Evolutionary conservation across 2,888 invertebrate genomes (phyloP), one percentile per base, ranked within the genome.

Genomic region (Dolichopus griseipennis): DNA sequence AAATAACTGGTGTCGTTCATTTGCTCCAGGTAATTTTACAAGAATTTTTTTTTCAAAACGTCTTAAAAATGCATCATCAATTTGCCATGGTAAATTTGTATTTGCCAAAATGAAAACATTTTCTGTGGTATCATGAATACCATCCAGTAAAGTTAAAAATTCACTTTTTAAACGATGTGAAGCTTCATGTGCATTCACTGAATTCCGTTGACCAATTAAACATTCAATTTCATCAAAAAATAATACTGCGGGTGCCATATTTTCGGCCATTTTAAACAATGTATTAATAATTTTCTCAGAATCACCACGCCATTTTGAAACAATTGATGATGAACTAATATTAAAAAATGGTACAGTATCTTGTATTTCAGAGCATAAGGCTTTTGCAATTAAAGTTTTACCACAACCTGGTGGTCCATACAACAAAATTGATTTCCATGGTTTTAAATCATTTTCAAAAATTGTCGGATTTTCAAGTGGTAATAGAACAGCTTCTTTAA

Each of bases 301-400:
- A 74, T 97, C 97, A 0, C 97, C 97, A 41, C 96, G 84, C 96
- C 96, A 97, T 81, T 97, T 97, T 75, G 93, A 94, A n/a, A 95
- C 87, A 64, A 97, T 86, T 3, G 91, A 89, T 75, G 95, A 93
- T 70, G 93, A 90, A 2, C 93, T 90, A 18, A 97, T 88, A 77
- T 95, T 96, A 79, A 97, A 95, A 82, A 97, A 95, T 0, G 92
- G 92, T 70, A 87, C 85, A 83, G 86, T 75, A 78, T 81, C 72
- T 3, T 76, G 74, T 71, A 91, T 90, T 81, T 95, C 93, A 1
- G 89, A 86, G 6, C 95, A 95, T 1, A 93, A 87, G 0, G 94
- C 93, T 79, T 91, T 91, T 0, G 96, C 97, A 73, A 97, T 81
- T 78, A 94, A 83, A 0, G 97, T 96, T 83, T 97, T 97, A 73